Conservation (phyloP, 2,113 vertebrate genomes). For the Acanthochromis polyacanthus region DNA sequence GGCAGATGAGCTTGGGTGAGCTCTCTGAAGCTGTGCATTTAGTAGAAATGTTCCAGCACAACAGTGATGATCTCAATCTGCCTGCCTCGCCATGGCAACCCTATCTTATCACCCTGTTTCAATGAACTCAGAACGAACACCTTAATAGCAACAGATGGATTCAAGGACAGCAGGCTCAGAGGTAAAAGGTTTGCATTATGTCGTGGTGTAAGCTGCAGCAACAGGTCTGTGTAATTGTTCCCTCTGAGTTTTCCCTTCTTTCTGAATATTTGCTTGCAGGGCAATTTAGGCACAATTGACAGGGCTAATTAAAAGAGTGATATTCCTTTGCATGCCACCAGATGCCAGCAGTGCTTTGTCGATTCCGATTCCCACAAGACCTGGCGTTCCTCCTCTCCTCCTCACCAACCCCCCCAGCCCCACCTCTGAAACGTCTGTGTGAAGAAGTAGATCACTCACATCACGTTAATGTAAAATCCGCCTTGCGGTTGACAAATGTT, state of each 20-base stretch:
- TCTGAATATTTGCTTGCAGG: background rate
- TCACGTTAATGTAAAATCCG: constrained; percentile 83
- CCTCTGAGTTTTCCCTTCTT: constrained; percentile 2
- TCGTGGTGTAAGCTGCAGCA: background rate
- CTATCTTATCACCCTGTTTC: background rate
- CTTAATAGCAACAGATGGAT: constrained; percentile 23
- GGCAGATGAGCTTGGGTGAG: constrained; percentile 25
- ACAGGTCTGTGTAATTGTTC: constrained; percentile 12
- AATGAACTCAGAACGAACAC: constrained; percentile 19
- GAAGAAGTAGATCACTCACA: constrained; percentile 86
- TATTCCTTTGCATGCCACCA: constrained; percentile 78
- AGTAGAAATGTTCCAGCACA: constrained; percentile 38
- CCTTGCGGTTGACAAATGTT: constrained; percentile 83
- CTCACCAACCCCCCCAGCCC: background rate
- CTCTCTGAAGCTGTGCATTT: constrained; percentile 47
- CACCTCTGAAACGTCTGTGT: constrained; percentile 62
- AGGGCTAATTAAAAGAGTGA: constrained; percentile 62
- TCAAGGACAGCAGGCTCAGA: constrained; percentile 24
- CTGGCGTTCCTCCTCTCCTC: background rate
- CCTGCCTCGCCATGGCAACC: constrained; percentile 39
- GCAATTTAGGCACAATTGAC: constrained; percentile 41
- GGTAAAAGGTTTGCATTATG: constrained; percentile 15
- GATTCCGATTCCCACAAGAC: constrained; percentile 69
- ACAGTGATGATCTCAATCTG: constrained; percentile 24
- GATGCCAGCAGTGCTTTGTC: constrained; percentile 83